Evolutionary conservation across 92 coral and sea anemone genomes (phyloP), one percentile per base, ranked within the genome.

Genomic region (Zoanthus gigantus): DNA sequence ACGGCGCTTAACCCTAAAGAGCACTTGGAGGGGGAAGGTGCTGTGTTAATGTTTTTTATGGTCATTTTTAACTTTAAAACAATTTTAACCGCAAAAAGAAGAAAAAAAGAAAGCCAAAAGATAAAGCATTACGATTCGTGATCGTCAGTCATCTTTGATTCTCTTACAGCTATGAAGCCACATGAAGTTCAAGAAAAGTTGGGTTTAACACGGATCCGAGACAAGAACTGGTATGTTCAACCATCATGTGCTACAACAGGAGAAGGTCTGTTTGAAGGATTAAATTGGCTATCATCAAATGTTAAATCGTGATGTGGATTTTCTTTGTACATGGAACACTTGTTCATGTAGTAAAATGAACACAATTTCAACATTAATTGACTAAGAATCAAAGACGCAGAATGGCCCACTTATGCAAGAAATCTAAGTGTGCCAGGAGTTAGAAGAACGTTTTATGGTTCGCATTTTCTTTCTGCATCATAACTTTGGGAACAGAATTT

Each of bases 191-290:
- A 97, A 89, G 99, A 97, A 83, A 93, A 92, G 88, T 84, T 97
- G 72, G 88, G 92, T 72, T 96, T 97, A 50, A 85, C 96, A 74
- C 88, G 88, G 50, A 91, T 92, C 68, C 90, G 98, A 78, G 98
- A 97, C 52, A 88, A 95, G 83, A 97, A 95, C 63, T 97, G 99
- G 99, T 97, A 95, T 66, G 99, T 97, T 15, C 99, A 97, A 58
- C 99, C 99, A 9, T 93, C 98, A 15, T 97, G 99, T 82, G 99
- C 98, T 9, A 95, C 99, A 6, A 90, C 99, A 84, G 99, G 98
- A n/a, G 99, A 97, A 42, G 99, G 99, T 72, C 94, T 97, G 32
- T 89, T 91, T 75, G 99, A 97, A 57, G 99, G 99, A 32, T 81
- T 97, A 79, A 93, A 93, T 65, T 97, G 99, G 99, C 94, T 97